Percentiles rank a stretch among this genome's conserved stretches.
phyloP scores from a whole-genome alignment of 2,797 vertebrate species.

The Alosa sapidissima region DNA sequence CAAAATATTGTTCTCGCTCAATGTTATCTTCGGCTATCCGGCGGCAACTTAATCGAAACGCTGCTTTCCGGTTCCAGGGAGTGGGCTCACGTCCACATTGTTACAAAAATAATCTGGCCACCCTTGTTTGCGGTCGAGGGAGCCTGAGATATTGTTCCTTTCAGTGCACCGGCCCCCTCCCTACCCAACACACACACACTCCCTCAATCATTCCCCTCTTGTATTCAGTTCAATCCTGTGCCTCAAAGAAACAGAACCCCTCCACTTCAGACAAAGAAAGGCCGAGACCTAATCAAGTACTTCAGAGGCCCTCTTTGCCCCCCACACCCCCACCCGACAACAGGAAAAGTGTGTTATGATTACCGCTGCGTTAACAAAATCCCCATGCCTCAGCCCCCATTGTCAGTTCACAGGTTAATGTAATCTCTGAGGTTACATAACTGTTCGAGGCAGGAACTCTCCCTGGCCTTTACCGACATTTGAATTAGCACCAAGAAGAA shows the following conservation, averaged over 20 bases:
- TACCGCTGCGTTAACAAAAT: slow-evolving; percentile 43
- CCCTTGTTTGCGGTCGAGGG: slow-evolving; percentile 68
- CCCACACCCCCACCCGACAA: background rate
- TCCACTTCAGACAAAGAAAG: slow-evolving; percentile 40
- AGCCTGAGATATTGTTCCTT: slow-evolving; percentile 56
- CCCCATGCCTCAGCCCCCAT: slow-evolving; percentile 31
- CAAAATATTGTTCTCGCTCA: slow-evolving; percentile 60
- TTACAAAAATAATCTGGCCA: slow-evolving; percentile 75
- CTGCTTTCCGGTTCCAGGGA: slow-evolving; percentile 76
- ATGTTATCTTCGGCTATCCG: slow-evolving; percentile 71
- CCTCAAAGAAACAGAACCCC: slow-evolving; percentile 14
- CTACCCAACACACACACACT: background rate
- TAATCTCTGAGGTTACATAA: slow-evolving; percentile 45
- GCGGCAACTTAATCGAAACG: slow-evolving; percentile 66
- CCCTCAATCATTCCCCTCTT: background rate
- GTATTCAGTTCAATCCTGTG: slow-evolving; percentile 26
- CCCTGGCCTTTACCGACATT: slow-evolving; percentile 40
- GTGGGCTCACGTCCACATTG: slow-evolving; percentile 67
- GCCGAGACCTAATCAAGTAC: slow-evolving; percentile 47
- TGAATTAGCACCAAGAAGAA: slow-evolving; percentile 25
- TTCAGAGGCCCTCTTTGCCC: slow-evolving; percentile 29
- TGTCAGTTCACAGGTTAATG: slow-evolving; percentile 47
- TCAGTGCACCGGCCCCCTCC: background rate
- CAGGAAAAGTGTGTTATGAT: slow-evolving; percentile 45
- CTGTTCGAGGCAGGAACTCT: slow-evolving; percentile 41